Percentiles rank a stretch among this genome's conserved stretches.
Evolutionary conservation across 2,113 vertebrate genomes (phyloP).

Genomic region (Synodontis membranacea): DNA sequence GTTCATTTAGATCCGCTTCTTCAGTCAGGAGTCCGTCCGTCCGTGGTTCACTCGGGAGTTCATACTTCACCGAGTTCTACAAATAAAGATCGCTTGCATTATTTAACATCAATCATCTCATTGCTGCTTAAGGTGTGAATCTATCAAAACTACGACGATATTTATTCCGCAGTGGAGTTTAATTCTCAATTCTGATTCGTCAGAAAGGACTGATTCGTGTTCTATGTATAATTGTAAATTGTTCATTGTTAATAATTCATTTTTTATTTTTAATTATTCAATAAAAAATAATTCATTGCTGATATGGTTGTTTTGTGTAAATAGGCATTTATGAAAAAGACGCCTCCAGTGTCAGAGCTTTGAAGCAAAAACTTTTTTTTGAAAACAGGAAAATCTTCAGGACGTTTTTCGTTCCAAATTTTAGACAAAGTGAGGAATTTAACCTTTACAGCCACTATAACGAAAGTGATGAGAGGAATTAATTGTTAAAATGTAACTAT

Average conservation of each 20-base stretch:
- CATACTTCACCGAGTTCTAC: conserved; percentile 64
- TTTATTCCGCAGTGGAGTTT: not conserved
- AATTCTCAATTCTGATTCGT: not conserved
- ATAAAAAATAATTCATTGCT: too few relatives aligned
- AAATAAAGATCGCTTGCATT: not conserved
- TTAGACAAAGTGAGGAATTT: not conserved
- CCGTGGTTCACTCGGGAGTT: conserved; percentile 43
- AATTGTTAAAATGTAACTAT: not conserved
- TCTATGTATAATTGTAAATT: not conserved
- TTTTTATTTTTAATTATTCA: too few relatives aligned
- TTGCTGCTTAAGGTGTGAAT: not conserved
- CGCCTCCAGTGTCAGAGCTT: too few relatives aligned
- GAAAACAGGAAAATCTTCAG: not conserved
- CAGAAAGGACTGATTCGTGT: not conserved
- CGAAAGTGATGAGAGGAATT: not conserved
- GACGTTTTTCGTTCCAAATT: not conserved
- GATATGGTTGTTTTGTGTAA: too few relatives aligned
- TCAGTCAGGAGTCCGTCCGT: conserved; percentile 35
- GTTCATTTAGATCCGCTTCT: conserved; percentile 40
- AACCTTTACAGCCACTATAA: not conserved
- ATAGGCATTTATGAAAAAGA: too few relatives aligned
- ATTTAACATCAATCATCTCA: not conserved
- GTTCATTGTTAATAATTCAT: too few relatives aligned
- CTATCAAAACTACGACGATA: not conserved
- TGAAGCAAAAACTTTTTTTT: not conserved